Conservation (phyloP, 2,888 invertebrate species). For the Ypsolopha scabrella region DNA sequence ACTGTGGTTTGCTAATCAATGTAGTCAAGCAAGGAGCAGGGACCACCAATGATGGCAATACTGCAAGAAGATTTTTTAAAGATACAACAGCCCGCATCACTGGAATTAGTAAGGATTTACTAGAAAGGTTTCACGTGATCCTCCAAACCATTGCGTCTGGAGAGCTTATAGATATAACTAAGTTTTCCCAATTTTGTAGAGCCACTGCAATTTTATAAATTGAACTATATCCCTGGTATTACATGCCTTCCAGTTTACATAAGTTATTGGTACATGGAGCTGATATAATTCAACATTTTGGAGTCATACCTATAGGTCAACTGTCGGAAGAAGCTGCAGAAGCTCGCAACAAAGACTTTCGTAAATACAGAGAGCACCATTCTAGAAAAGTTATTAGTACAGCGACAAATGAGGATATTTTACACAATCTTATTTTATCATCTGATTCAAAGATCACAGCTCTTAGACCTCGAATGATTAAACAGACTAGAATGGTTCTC, state of each 20-base stretch:
- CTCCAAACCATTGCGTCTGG: background rate
- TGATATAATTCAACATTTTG: conserved; percentile 9
- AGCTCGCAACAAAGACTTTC: conserved; percentile 11
- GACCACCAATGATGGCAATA: conserved; percentile 1
- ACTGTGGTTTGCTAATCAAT: background rate
- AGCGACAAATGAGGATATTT: too few species aligned
- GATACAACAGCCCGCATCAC: background rate
- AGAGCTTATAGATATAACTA: conserved; percentile 4
- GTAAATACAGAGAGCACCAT: conserved; percentile 3
- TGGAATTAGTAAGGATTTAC: background rate
- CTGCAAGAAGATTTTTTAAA: background rate
- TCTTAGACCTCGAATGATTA: background rate
- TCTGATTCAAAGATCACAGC: background rate
- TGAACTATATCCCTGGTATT: conserved; percentile 9
- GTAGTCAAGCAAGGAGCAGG: too few species aligned
- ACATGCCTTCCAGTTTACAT: conserved; percentile 9
- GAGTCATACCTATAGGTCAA: conserved; percentile 7
- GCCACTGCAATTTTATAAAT: too few species aligned
- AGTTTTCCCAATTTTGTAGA: conserved; percentile 4
- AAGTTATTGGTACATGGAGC: conserved; percentile 10
- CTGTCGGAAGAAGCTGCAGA: conserved; percentile 11
- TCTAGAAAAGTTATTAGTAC: background rate
- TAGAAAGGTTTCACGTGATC: background rate
- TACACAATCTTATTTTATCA: background rate
- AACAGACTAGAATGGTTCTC: background rate